Percentiles rank a stretch among this genome's conserved stretches.
Conservation (phyloP, 2,797 vertebrate species). For the Poecilia wingei region DNA sequence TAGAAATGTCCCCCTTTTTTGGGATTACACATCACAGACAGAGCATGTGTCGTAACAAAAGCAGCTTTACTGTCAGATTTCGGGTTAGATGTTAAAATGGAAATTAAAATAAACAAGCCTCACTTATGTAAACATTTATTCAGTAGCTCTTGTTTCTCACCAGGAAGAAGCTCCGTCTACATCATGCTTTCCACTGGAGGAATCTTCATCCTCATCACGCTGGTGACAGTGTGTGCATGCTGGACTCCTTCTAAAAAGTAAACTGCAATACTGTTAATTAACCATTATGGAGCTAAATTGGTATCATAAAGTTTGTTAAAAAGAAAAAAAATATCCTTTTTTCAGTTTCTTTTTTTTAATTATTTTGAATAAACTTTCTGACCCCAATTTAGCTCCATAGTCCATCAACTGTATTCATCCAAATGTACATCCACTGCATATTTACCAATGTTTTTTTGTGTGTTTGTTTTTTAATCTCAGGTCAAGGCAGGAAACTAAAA, state of each 20-base stretch:
- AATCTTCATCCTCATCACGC: constrained; percentile 94
- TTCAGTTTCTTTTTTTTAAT: too few species aligned
- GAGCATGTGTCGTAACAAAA: neutral
- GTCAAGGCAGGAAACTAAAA: constrained; percentile 40
- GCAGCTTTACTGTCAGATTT: neutral
- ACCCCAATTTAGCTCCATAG: too few species aligned
- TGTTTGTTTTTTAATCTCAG: constrained; percentile 41
- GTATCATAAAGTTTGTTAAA: too few species aligned
- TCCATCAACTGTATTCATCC: neutral
- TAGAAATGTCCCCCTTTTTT: neutral
- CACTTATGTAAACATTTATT: neutral
- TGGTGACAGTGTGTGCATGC: constrained; percentile 97
- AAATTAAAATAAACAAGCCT: neutral
- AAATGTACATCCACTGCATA: neutral
- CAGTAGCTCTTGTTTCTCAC: constrained; percentile 8
- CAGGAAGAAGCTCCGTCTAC: constrained; percentile 96
- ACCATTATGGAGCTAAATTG: neutral
- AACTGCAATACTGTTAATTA: neutral
- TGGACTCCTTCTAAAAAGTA: constrained; percentile 98
- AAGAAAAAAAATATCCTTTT: too few species aligned
- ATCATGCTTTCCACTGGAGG: constrained; percentile 95
- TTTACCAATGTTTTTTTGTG: neutral
- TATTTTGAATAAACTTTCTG: too few species aligned
- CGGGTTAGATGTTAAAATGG: neutral
- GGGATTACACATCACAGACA: neutral